Evolutionary conservation across 2,888 invertebrate species (phyloP).

Genomic region (Drosophila macrospina): DNA sequence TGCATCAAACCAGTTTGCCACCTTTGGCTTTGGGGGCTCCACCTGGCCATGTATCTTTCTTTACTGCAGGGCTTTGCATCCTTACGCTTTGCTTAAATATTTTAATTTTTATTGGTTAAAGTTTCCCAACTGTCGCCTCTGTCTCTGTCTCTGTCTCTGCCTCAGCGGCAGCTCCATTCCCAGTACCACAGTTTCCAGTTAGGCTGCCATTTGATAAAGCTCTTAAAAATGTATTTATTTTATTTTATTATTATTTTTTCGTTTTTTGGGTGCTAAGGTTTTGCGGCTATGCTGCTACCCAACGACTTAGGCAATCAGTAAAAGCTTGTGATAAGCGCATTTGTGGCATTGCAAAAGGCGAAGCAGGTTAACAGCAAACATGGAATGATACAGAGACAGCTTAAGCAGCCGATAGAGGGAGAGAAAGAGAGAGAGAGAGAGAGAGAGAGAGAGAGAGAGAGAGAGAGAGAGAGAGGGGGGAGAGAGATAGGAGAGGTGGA

Average conservation of each 20-base stretch:
- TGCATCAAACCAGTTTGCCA: background rate
- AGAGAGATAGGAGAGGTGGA: background rate
- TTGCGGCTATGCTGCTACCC: constrained; percentile 31
- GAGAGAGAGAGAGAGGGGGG: background rate
- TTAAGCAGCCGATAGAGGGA: no score
- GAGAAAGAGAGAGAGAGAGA: background rate
- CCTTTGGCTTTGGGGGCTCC: constrained; percentile 20
- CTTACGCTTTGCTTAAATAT: constrained; percentile 79
- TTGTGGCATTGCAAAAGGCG: constrained; percentile 36
- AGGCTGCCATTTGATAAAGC: constrained; percentile 69
- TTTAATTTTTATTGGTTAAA: constrained; percentile 79
- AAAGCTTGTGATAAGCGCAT: constrained; percentile 56
- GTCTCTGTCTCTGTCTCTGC: constrained; percentile 3
- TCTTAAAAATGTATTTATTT: constrained; percentile 77
- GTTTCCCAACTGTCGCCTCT: constrained; percentile 66
- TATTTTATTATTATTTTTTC: background rate
- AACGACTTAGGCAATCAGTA: constrained; percentile 48
- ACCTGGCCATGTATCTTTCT: constrained; percentile 69
- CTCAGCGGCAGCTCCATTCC: no score
- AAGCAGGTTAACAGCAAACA: constrained; percentile 11
- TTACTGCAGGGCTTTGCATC: constrained; percentile 78
- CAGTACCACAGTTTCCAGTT: constrained; percentile 21
- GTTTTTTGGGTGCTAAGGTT: constrained; percentile 39
- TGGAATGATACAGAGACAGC: background rate
- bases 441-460: background rate